Evolutionary conservation across 2,888 invertebrate genomes (phyloP), one percentile per base, ranked within the genome.

Genomic region (Pycnomerus fuliginosus): DNA sequence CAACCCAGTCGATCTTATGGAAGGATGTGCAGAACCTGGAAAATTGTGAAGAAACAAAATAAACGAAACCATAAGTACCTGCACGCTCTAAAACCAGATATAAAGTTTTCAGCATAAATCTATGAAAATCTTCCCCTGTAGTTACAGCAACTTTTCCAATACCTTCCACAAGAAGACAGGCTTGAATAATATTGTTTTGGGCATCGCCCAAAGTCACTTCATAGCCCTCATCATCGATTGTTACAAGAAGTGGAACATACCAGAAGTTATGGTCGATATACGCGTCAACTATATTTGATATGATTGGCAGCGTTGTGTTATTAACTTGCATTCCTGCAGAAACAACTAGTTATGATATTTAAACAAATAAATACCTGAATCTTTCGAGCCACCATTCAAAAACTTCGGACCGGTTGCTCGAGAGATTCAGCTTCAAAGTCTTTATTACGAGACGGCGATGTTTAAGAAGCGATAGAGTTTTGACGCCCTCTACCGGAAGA

Each of bases 51-150:
- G 31, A 15, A 29, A 28, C n/a, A 2, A 8, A 5, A 8, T 12
- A 12, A 16, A 4, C 12, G 3, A 28, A 29, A 3, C 16, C 12
- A 15, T 2, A 32, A 32, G 5, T 68, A 85, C 87, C 87, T 41
- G 86, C 82, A 70, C 83, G 78, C 64, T 88, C 84, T 33, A 90
- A 68, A 14, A 89, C 69, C 34, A 81, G 70, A 55, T 86, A 87
- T 24, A 90, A 71, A 10, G 81, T 80, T 59, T 79, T 80, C 40
- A 87, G 68, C 47, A 89, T 64, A 62, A 80, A 83, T 3, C 3
- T 3, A 49, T 82, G 76, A 65, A 80, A 87, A 0, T 74, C 58
- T 0, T 67, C 58, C 35, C 72, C 68, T 14, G 87, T 69, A 8
- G 73, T 69, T 3, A 58, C 44, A 0, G 88, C 84, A 48, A 84